Percentiles rank a stretch among this genome's conserved stretches.
Evolutionary conservation across 2,797 vertebrate species (phyloP).

Genomic region (Sardinella longiceps): DNA sequence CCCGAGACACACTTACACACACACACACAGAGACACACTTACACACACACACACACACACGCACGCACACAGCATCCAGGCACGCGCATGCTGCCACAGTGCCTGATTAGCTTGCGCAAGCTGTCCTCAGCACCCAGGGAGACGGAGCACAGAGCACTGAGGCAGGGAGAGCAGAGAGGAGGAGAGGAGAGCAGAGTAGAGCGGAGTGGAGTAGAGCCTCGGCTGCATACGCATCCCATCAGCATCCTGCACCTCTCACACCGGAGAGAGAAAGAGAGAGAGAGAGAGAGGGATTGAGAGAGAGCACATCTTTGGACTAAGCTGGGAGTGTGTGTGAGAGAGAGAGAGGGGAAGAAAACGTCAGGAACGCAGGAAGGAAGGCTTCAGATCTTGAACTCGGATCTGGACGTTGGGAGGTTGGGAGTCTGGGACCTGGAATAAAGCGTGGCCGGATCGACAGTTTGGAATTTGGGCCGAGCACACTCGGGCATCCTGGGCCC

Average conservation of each 20-base stretch:
- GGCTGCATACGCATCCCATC: background rate
- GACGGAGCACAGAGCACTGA: slow-evolving; percentile 71
- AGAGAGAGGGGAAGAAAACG: background rate
- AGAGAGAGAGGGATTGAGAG: background rate
- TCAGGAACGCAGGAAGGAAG: slow-evolving; percentile 48
- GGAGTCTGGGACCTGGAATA: slow-evolving; percentile 31
- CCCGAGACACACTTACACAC: slow-evolving; percentile 42
- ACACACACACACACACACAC: slow-evolving; percentile 57
- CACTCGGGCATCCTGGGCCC: slow-evolving; percentile 71
- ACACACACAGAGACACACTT: slow-evolving; percentile 40
- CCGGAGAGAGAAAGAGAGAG: slow-evolving; percentile 20
- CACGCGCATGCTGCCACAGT: slow-evolving; percentile 75
- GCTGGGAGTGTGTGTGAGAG: slow-evolving; percentile 19
- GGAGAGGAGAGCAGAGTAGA: slow-evolving; percentile 20
- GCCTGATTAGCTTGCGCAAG: slow-evolving; percentile 80
- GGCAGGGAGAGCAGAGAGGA: slow-evolving; percentile 26
- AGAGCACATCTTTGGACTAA: slow-evolving; percentile 63
- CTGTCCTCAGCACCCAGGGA: slow-evolving; percentile 79
- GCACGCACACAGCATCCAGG: slow-evolving; percentile 56
- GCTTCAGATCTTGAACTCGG: slow-evolving; percentile 53
- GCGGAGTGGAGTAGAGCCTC: slow-evolving; percentile 38
- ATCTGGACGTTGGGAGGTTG: slow-evolving; percentile 41
- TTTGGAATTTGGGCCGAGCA: slow-evolving; percentile 57
- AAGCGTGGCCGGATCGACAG: slow-evolving; percentile 52
- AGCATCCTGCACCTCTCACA: slow-evolving; percentile 31